These are phyloP conservation scores for Okapia johnstoni DNA, from an alignment of 2,113 vertebrate species.

Conservation along the genomic window DNA sequence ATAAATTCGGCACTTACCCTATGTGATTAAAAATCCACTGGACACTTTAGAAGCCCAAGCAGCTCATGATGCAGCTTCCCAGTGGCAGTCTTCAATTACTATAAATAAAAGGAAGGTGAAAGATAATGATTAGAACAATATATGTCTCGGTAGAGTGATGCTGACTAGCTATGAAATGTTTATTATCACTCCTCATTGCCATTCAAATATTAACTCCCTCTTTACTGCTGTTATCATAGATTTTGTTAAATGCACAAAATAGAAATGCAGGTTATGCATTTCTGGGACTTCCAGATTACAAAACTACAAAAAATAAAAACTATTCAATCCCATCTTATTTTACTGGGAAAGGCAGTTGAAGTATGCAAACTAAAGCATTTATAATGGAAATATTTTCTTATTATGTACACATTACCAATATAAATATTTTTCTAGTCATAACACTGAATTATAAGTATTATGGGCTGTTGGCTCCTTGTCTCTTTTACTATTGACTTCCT, in stretches of 20 bases:
- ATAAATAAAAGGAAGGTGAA: constrained; percentile 24
- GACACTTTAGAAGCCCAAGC: constrained; percentile 23
- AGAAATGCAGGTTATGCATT: neutral
- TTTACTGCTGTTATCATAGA: neutral
- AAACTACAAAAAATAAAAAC: neutral
- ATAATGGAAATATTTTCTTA: neutral
- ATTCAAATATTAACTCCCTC: neutral
- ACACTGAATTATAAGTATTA: neutral
- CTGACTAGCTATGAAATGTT: neutral
- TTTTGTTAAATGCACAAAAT: neutral
- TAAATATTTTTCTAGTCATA: neutral
- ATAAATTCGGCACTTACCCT: constrained; percentile 73
- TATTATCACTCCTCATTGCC: neutral
- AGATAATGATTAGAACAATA: constrained; percentile 12
- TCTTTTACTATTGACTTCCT: neutral
- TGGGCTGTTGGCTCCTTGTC: neutral
- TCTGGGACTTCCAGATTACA: neutral
- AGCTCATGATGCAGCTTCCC: constrained; percentile 22
- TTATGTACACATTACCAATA: neutral
- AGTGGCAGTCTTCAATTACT: constrained; percentile 49
- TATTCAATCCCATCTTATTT: neutral
- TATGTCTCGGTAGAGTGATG: neutral
- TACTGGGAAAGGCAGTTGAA: neutral
- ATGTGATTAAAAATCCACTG: constrained; percentile 45
- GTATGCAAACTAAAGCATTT: neutral